A percentile compares a stretch with the other conserved stretches of the same genome.
These are phyloP conservation scores for Thymallus thymallus DNA, from an alignment of 2,113 vertebrate species.

Conservation along the genomic window DNA sequence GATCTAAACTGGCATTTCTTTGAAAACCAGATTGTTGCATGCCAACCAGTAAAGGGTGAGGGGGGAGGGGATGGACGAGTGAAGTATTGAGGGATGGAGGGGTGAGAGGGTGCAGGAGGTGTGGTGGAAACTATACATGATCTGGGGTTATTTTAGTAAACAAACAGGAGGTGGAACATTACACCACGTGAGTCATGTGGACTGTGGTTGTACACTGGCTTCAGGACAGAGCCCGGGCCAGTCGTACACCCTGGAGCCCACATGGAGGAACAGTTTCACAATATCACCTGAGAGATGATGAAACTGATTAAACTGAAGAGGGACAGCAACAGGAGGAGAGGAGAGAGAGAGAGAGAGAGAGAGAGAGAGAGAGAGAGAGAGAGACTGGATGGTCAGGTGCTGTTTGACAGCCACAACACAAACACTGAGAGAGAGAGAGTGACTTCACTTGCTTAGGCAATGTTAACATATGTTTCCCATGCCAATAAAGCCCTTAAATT, in stretches of 20 bases:
- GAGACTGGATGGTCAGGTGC: conserved; percentile 8
- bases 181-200: conserved; percentile 64
- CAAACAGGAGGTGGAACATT: conserved; percentile 70
- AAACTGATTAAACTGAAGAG: neutral
- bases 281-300: conserved; percentile 20
- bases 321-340: conserved; percentile 68
- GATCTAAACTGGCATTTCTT: neutral
- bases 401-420: too few species aligned
- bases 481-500: too few species aligned
- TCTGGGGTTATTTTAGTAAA: conserved; percentile 74
- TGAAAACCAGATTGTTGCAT: neutral
- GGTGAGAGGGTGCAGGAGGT: conserved; percentile 15
- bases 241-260: neutral
- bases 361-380: too few species aligned
- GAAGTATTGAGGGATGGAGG: conserved; percentile 44
- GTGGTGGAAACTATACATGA: conserved; percentile 58
- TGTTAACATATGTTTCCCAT: too few species aligned
- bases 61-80: conserved; percentile 7
- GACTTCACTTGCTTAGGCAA: too few species aligned
- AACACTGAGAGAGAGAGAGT: conserved; percentile 16
- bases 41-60: neutral
- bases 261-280: conserved; percentile 27
- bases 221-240: neutral
- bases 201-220: conserved; percentile 34
- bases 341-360: too few species aligned